Percentiles rank a stretch among this genome's conserved stretches.
Conservation (phyloP, 2,888 invertebrate species). For the Lypha dubia region DNA sequence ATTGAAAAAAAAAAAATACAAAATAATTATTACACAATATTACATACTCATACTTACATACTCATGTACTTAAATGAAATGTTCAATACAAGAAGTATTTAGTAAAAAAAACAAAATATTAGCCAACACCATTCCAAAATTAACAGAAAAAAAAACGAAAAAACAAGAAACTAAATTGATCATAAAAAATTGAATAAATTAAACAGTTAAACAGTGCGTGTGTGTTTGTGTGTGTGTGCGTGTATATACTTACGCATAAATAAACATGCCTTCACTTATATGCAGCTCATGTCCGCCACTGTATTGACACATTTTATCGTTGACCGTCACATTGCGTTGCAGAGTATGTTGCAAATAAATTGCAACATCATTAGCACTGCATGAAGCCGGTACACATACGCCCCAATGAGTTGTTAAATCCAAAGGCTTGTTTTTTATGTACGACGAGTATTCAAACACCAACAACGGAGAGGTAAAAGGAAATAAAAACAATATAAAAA, state of each 20-base stretch:
- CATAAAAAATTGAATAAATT: conserved; percentile 1
- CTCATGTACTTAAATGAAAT: too few relatives aligned
- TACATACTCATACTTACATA: too few relatives aligned
- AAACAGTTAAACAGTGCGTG: neutral
- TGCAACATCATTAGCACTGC: conserved; percentile 84
- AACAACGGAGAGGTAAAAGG: neutral
- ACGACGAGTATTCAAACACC: too few relatives aligned
- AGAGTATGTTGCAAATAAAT: conserved; percentile 79
- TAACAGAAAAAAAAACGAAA: conserved; percentile 5
- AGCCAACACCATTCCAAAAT: conserved; percentile 45
- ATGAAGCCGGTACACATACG: conserved; percentile 86
- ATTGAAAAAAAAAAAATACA: neutral
- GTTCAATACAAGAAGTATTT: conserved; percentile 24
- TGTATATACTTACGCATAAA: conserved; percentile 82
- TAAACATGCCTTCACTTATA: conserved; percentile 80
- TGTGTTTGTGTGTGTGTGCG: neutral
- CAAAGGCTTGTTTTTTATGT: conserved; percentile 64
- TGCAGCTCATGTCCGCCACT: conserved; percentile 77
- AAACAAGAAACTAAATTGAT: conserved; percentile 6
- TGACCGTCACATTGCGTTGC: conserved; percentile 83
- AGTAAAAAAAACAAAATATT: conserved; percentile 3
- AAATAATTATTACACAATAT: conserved; percentile 33
- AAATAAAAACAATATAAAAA: conserved; percentile 16
- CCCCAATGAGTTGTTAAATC: conserved; percentile 85
- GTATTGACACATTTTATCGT: conserved; percentile 85